Conservation (phyloP, 2,888 invertebrate species). For the Stomorhina lunata region DNA sequence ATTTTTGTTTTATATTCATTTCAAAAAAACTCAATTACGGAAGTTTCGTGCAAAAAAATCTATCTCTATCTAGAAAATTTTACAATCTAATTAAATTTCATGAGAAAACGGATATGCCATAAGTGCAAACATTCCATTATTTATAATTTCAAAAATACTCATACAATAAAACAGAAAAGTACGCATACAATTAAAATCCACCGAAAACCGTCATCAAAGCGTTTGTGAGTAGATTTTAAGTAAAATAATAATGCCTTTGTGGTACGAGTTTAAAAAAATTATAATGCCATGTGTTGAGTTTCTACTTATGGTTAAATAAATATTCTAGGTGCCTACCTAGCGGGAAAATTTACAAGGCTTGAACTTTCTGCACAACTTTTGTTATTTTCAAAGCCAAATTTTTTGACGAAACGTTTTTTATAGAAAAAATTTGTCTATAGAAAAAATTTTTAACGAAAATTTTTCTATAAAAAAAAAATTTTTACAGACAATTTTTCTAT, state of each 20-base stretch:
- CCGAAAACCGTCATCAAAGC: neutral
- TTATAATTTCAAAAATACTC: neutral
- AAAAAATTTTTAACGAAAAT: too few relatives aligned
- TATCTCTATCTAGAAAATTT: neutral
- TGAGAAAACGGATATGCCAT: neutral
- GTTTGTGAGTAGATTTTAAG: neutral
- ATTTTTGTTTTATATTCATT: neutral
- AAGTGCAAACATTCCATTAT: neutral
- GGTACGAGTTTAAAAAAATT: too few relatives aligned
- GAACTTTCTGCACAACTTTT: too few relatives aligned
- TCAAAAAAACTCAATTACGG: neutral
- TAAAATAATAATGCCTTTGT: slow-evolving; percentile 7
- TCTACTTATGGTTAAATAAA: neutral
- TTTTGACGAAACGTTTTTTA: too few relatives aligned
- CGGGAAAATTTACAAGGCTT: too few relatives aligned
- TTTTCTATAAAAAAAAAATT: too few relatives aligned
- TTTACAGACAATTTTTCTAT: too few relatives aligned
- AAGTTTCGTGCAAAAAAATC: neutral
- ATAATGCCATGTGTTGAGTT: neutral
- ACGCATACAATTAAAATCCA: neutral
- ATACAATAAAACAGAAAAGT: neutral
- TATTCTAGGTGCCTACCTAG: too few relatives aligned
- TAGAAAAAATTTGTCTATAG: too few relatives aligned
- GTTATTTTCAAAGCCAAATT: too few relatives aligned
- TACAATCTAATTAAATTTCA: slow-evolving; percentile 11